phyloP scores from a whole-genome alignment of 2,113 vertebrate species.

The Cynocephalus volans region DNA sequence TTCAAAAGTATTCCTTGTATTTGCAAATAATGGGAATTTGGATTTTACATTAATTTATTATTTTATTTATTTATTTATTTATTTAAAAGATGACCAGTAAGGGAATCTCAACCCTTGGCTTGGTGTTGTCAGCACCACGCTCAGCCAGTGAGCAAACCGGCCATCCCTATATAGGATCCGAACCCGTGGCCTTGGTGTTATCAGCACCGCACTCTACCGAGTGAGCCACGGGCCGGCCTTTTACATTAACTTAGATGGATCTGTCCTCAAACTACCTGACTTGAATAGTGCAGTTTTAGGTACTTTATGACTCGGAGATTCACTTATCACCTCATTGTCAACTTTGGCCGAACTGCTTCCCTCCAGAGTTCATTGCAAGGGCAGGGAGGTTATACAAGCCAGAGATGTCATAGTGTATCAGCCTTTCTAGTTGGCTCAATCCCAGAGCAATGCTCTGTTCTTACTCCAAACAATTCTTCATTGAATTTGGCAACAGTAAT shows the following conservation, averaged over 20 bases:
- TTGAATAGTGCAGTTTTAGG: not conserved
- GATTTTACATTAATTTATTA: constrained; percentile 52
- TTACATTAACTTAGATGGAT: constrained; percentile 44
- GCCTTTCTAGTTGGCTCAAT: constrained; percentile 57
- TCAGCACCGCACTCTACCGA: too few relatives aligned
- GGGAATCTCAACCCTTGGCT: too few relatives aligned
- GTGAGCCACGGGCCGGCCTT: too few relatives aligned
- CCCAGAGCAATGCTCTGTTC: constrained; percentile 62
- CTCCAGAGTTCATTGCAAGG: constrained; percentile 67
- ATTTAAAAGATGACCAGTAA: too few relatives aligned
- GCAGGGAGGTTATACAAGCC: constrained; percentile 63
- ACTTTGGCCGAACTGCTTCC: constrained; percentile 18
- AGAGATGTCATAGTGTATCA: constrained; percentile 45
- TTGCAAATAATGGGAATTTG: constrained; percentile 52
- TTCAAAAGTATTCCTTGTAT: constrained; percentile 20
- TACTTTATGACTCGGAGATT: not conserved
- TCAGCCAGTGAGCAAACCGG: too few relatives aligned
- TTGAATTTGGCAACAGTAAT: constrained; percentile 74
- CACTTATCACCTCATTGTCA: constrained; percentile 23
- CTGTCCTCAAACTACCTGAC: not conserved
- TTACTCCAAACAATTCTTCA: constrained; percentile 78
- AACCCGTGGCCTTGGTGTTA: too few relatives aligned
- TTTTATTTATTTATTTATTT: too few relatives aligned
- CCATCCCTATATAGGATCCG: too few relatives aligned
- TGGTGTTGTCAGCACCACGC: too few relatives aligned